Evolutionary conservation across 30 jellyfish, hydroid and myxozoan species (phyloP).

Genomic region (Turritopsis dohrnii): DNA sequence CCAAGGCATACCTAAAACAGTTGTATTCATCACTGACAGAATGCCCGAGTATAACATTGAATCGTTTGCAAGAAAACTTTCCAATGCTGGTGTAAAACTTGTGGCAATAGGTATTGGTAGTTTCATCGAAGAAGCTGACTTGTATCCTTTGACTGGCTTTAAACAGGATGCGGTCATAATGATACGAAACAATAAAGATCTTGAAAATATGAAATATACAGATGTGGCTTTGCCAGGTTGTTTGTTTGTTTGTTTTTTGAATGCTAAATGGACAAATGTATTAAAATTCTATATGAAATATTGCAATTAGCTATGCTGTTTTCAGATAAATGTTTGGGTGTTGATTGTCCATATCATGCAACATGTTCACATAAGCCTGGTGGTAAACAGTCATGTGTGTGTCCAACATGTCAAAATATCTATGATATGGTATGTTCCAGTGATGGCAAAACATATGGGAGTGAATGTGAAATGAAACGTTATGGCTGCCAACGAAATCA

Average conservation of each 20-base stretch:
- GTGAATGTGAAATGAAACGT: slow-evolving; percentile 46
- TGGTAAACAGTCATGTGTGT: slow-evolving; percentile 20
- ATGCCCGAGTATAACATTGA: background rate
- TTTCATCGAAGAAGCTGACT: background rate
- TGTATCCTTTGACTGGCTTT: background rate
- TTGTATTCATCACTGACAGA: slow-evolving; percentile 23
- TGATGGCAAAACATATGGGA: slow-evolving; percentile 73
- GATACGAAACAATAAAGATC: slow-evolving; percentile 2
- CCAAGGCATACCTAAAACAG: background rate
- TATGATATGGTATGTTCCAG: slow-evolving; percentile 72
- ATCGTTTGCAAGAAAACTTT: background rate
- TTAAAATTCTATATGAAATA: background rate
- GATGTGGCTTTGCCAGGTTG: background rate
- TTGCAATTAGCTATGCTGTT: background rate
- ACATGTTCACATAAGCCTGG: slow-evolving; percentile 21
- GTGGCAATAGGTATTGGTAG: slow-evolving; percentile 25
- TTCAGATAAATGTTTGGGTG: slow-evolving; percentile 22
- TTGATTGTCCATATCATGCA: slow-evolving; percentile 24
- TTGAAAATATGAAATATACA: background rate
- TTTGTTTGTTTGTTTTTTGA: too few relatives aligned
- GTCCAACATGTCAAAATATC: slow-evolving; percentile 32
- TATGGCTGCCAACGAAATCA: slow-evolving; percentile 36
- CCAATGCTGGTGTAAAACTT: slow-evolving; percentile 12
- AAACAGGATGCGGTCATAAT: slow-evolving; percentile 1
- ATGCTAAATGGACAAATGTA: too few relatives aligned